These are phyloP conservation scores for Tethea ocularis DNA, from an alignment of 2,888 invertebrate genomes.

Conservation along the genomic window DNA sequence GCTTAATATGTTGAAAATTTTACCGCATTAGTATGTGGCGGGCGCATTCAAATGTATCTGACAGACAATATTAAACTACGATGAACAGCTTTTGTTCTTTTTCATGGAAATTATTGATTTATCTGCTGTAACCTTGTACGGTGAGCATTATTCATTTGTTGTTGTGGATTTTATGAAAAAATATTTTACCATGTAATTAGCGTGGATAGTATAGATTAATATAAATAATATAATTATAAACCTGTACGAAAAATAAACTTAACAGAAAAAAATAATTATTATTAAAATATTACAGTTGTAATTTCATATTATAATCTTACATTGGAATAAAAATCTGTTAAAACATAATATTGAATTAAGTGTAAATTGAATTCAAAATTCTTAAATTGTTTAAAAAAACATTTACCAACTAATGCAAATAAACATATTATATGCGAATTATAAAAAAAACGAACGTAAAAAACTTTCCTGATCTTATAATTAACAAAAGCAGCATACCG, in stretches of 20 bases:
- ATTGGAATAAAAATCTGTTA: background rate
- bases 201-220: no score
- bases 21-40: conserved; percentile 9
- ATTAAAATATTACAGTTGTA: no score
- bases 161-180: background rate
- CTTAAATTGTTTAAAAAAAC: no score
- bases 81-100: background rate
- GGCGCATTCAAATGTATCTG: conserved; percentile 5
- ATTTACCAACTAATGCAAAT: no score
- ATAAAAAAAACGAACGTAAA: conserved; percentile 6
- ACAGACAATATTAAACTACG: background rate
- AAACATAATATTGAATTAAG: no score
- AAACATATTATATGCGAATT: background rate
- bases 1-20: conserved; percentile 9
- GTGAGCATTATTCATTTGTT: background rate
- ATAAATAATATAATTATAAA: no score
- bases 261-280: no score
- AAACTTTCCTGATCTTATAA: conserved; percentile 40
- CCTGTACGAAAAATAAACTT: no score
- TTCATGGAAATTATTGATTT: background rate
- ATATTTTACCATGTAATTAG: background rate
- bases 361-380: no score
- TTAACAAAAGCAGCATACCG: conserved; percentile 35
- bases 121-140: background rate
- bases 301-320: no score